Conservation (phyloP, 2,797 vertebrate genomes). For the Pogonophryne albipinna region DNA sequence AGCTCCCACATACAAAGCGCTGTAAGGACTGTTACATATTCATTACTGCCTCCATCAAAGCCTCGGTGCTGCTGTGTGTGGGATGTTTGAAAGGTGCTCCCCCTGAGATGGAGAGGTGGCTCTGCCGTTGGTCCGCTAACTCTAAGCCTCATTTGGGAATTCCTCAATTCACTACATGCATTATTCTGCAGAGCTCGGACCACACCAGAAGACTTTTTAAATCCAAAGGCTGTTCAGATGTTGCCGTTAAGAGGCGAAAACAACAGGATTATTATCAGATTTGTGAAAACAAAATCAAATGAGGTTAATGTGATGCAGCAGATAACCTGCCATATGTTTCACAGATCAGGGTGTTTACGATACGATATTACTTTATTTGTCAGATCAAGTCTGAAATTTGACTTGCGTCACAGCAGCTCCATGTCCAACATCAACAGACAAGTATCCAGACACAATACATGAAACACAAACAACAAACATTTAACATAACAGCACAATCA, state of each 20-base stretch:
- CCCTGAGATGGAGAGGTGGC: constrained; percentile 35
- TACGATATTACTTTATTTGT: too few species aligned
- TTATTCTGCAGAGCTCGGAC: background rate
- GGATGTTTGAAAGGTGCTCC: constrained; percentile 76
- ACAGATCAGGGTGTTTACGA: background rate
- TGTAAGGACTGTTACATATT: constrained; percentile 77
- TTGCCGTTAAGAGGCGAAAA: background rate
- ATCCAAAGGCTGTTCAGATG: background rate
- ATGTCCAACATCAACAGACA: too few species aligned
- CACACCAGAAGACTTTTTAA: constrained; percentile 17
- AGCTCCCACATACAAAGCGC: constrained; percentile 54
- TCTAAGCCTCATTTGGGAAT: background rate
- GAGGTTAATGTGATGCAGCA: constrained; percentile 5
- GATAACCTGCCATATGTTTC: background rate
- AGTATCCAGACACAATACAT: too few species aligned
- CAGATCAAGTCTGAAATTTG: too few species aligned
- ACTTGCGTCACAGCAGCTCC: too few species aligned
- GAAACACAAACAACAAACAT: too few species aligned
- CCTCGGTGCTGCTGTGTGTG: constrained; percentile 24
- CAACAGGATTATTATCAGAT: constrained; percentile 11
- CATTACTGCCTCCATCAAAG: constrained; percentile 72
- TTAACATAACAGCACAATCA: too few species aligned
- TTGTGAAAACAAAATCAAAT: constrained; percentile 3
- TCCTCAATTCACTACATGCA: background rate
- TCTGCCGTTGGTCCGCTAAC: constrained; percentile 35